Percentiles rank a stretch among this genome's conserved stretches.
Evolutionary conservation across 92 coral and sea anemone species (phyloP).

Genomic region (Diadumene lineata): DNA sequence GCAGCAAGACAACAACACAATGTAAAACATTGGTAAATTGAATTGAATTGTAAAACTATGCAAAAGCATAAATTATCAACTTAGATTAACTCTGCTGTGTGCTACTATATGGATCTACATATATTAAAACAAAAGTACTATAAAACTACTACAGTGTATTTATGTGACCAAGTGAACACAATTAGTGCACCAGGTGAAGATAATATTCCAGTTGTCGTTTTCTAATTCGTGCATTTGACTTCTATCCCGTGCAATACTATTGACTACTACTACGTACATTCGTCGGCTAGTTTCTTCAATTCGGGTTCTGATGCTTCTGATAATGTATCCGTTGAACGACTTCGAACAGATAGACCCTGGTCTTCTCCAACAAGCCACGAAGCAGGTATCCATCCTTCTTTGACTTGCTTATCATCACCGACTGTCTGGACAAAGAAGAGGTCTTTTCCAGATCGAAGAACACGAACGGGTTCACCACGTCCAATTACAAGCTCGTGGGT

Average conservation of each 20-base stretch:
- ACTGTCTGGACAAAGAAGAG: constrained; percentile 88
- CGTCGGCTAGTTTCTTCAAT: constrained; percentile 54
- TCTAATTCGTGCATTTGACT: constrained; percentile 10
- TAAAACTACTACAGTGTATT: not conserved
- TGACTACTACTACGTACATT: constrained; percentile 38
- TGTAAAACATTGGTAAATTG: not conserved
- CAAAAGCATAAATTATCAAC: not conserved
- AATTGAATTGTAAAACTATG: not conserved
- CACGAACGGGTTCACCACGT: constrained; percentile 82
- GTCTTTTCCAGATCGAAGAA: constrained; percentile 90
- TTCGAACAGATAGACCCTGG: constrained; percentile 48
- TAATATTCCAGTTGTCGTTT: not conserved
- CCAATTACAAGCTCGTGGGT: constrained; percentile 73
- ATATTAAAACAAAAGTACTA: not conserved
- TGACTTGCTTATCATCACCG: constrained; percentile 50
- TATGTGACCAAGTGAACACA: not conserved
- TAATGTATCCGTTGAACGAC: constrained; percentile 46
- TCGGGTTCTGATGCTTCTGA: constrained; percentile 93
- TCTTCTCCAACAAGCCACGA: constrained; percentile 78
- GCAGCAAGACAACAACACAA: constrained; percentile 13
- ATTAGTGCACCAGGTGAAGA: not conserved
- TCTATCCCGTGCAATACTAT: not conserved
- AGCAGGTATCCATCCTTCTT: constrained; percentile 92
- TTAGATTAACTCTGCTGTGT: too few relatives aligned
- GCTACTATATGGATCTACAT: not conserved